Base-by-base conservation (phyloP, 1,140 invertebrate species). In the Sogatella furcifera region DNA sequence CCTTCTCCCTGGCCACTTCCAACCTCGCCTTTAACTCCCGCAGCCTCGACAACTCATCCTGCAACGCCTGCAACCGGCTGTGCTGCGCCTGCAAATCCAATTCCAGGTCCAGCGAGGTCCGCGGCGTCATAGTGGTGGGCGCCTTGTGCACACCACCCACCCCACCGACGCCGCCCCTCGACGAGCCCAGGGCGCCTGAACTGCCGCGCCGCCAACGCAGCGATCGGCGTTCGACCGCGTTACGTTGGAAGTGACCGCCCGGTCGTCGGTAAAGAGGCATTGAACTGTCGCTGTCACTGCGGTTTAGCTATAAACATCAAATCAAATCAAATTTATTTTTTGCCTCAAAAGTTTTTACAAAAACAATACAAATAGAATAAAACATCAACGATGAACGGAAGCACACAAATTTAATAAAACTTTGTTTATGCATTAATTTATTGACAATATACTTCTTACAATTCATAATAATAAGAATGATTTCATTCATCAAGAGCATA, bases 201-300 rank as follows among this genome's bases (percentile, higher is more conserved):
- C 59, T 54, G 0, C 41, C 55, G 57, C 79, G 74, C 62, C 84
- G 77, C 80, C 84, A 92, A 67, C 94, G 79, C 15, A 97, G 74
- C 22, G 92, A 95, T 60, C 93, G 79, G 62, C 95, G 81, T 69
- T 95, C 92, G 1, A 90, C 79, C 0, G 93, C 86, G 66, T 90
- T 91, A 19, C 94, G 81, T 74, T 95, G 91, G 76, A 98, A 98
- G 13, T 90, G 88, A 52, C 24, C 24, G 2, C 2, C 24, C 62
- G 21, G 73, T 62, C 86, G 76, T 52, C 88, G 78, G 73, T 95
- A 93, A 55, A 94, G 78, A 8, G 92, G 90, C 91, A 98, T 96
- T 31, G 92, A 92, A 65, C 92, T 95, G 72, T 98, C 95, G 66
- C 92, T 96, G 73, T 97, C 95, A 68, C 93, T 97, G 62, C 95